phyloP scores from a whole-genome alignment of 2,888 invertebrate species.

The Microctonus hyperodae region DNA sequence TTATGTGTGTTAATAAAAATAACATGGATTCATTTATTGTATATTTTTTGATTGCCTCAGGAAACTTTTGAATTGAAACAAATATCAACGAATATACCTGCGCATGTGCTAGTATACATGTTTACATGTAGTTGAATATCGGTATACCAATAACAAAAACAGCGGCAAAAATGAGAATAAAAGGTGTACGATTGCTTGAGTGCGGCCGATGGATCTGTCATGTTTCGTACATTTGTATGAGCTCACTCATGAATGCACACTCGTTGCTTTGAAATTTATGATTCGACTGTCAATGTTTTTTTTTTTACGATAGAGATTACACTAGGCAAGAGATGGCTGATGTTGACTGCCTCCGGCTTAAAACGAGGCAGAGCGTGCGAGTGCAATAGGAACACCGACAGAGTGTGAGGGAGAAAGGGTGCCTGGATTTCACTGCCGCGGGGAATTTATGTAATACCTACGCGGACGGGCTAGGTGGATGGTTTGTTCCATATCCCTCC shows the following conservation, averaged over 20 bases:
- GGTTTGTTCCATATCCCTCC: conserved; percentile 36
- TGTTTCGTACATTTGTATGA: conserved; percentile 10
- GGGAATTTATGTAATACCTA: conserved; percentile 45
- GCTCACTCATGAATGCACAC: conserved; percentile 15
- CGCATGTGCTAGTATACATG: too few species aligned
- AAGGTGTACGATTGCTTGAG: conserved; percentile 20
- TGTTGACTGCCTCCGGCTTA: conserved; percentile 34
- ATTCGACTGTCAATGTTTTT: conserved; percentile 20
- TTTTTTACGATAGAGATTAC: conserved; percentile 38
- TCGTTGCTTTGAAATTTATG: conserved; percentile 24
- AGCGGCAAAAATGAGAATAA: conserved; percentile 1
- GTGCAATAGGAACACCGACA: not conserved
- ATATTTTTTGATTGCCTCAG: not conserved
- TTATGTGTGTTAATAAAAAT: not conserved
- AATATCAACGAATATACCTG: too few species aligned
- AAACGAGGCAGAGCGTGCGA: conserved; percentile 35
- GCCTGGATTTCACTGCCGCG: conserved; percentile 38
- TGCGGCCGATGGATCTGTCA: conserved; percentile 20
- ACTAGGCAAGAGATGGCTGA: conserved; percentile 32
- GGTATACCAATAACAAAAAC: conserved; percentile 1
- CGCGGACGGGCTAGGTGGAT: conserved; percentile 31
- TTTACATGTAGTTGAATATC: not conserved
- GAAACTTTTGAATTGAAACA: not conserved
- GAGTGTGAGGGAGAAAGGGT: conserved; percentile 35
- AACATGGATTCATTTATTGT: not conserved